Conservation (phyloP, 2,113 vertebrate species). For the Pteronura brasiliensis region DNA sequence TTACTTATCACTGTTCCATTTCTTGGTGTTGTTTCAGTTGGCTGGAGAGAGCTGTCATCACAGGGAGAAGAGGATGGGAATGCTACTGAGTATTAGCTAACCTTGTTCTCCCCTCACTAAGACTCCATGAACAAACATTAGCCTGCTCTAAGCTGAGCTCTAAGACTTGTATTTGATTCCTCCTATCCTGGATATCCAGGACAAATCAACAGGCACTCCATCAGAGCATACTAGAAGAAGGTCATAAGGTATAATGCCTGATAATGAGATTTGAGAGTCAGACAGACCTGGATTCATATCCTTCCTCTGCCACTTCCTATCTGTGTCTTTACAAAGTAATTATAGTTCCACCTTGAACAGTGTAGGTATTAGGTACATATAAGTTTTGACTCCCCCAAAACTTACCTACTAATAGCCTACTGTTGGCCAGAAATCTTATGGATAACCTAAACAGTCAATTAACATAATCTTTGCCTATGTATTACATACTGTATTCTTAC, state of each 20-base stretch:
- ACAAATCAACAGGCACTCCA: not conserved
- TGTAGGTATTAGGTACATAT: not conserved
- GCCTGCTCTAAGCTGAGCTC: not conserved
- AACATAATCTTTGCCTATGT: not conserved
- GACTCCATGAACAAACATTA: not conserved
- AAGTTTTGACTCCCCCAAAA: not conserved
- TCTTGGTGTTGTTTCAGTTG: constrained; percentile 42
- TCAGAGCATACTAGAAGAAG: not conserved
- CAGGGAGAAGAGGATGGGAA: not conserved
- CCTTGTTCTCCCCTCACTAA: not conserved
- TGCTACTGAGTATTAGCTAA: not conserved
- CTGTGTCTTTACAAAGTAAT: not conserved
- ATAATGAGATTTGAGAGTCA: not conserved
- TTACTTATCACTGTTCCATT: constrained; percentile 46
- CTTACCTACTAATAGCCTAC: not conserved
- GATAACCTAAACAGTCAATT: not conserved
- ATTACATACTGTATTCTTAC: not conserved
- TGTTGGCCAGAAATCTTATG: not conserved
- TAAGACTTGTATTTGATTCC: not conserved
- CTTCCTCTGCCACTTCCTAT: not conserved
- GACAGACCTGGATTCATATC: not conserved
- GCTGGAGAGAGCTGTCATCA: not conserved
- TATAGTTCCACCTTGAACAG: not conserved
- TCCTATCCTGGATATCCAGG: not conserved
- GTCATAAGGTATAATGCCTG: fast-evolving